Base-by-base conservation (phyloP, 1,140 invertebrate genomes). In the Drosophila ogumai region DNA sequence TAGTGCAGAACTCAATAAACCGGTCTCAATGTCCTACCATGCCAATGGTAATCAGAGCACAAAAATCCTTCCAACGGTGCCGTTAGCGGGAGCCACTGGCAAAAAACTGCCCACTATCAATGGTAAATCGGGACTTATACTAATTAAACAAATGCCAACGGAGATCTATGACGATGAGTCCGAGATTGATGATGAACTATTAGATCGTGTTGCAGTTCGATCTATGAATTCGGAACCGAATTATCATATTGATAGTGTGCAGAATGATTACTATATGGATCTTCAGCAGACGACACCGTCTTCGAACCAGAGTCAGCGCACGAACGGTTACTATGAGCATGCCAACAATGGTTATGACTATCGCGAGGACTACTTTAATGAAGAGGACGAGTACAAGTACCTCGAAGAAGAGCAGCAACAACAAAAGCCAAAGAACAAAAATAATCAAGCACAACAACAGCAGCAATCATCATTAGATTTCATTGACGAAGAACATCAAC, bases 331-430 rank as follows among this genome's bases (percentile, higher is more conserved):
- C 84, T 92, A 92, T 92, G 91, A 91, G 61, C 75, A 86, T 32
- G 69, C 75, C 31, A 75, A 61, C 54, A 76, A 81, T 61, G 74
- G 87, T 75, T 92, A 93, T 82, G 77, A 92, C 67, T 91, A 91
- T 81, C 91, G 82, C 15, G 92, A 93, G 52, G 92, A 93, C 71
- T 93, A 91, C 65, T 91, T 93, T 52, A 92, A 93, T 34, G 91
- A 92, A 72, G 93, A 93, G 47, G 82, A 91, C 66, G 91, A 92
- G 52, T 88, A 90, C 46, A 90, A 91, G 60, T 92, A 93, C 64
- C 75, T 88, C 34, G 82, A 92, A 82, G 67, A 93, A 63, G 90
- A 93, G 67, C 68, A 80, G 67, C 72, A 91, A 36, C 55, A 84
- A 34, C 31, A 66, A 6, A 54, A 66, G 47, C 61, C 57, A 43